Evolutionary conservation across 2,888 invertebrate species (phyloP).

Genomic region (Alsophila aescularia): DNA sequence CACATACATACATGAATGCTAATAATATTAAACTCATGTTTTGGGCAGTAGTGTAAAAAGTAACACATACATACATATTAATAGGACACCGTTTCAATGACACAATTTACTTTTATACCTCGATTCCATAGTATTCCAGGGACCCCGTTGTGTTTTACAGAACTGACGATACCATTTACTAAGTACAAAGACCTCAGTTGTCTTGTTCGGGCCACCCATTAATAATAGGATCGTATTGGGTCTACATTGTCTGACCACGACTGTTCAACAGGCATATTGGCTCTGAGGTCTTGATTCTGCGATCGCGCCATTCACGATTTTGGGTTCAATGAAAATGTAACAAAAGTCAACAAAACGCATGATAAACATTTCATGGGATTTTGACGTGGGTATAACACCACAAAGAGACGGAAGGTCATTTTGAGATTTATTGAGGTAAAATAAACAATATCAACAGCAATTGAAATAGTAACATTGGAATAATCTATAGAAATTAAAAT

Average conservation of each 20-base stretch:
- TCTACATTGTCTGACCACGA: constrained; percentile 57
- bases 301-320: constrained; percentile 46
- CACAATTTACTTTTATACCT: constrained; percentile 14
- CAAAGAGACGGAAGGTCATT: constrained; percentile 14
- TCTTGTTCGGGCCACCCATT: constrained; percentile 70
- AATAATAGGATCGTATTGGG: constrained; percentile 54
- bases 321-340: constrained; percentile 39
- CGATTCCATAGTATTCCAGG: constrained; percentile 33
- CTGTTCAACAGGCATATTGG: constrained; percentile 62
- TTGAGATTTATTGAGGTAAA: constrained; percentile 15
- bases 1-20: no score
- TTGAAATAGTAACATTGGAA: background rate
- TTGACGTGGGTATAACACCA: constrained; percentile 22
- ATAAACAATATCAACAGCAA: background rate
- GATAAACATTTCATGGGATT: constrained; percentile 36
- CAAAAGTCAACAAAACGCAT: constrained; percentile 35
- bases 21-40: no score
- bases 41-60: no score
- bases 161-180: constrained; percentile 68
- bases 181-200: constrained; percentile 52
- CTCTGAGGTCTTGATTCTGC: constrained; percentile 57
- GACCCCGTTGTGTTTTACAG: constrained; percentile 55
- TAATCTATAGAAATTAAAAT: no score
- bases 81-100: constrained; percentile 1
- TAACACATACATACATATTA: no score